phyloP scores from a whole-genome alignment of 1,140 invertebrate species.

The Calosoma granatense region DNA sequence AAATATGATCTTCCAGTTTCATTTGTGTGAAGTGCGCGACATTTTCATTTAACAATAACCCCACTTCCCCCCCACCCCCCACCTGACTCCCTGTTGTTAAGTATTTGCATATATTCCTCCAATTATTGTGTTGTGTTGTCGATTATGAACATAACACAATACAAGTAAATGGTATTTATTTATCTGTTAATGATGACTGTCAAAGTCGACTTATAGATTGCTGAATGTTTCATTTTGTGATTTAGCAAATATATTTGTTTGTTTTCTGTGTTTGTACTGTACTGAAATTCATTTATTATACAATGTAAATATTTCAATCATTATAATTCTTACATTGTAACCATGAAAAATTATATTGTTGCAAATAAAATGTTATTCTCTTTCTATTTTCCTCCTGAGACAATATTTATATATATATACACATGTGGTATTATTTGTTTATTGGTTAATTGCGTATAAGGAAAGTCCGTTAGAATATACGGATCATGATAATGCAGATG shows the following conservation, averaged over 20 bases:
- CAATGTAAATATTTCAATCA: constrained; percentile 1
- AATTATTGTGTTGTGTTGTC: background rate
- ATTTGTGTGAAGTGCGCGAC: background rate
- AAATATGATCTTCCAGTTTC: constrained; percentile 1
- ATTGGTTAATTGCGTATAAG: too few species aligned
- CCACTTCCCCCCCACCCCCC: too few species aligned
- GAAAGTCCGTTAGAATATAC: too few species aligned
- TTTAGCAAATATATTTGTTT: background rate
- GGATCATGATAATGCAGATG: too few species aligned
- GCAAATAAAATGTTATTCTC: background rate
- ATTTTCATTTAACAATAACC: background rate
- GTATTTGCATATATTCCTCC: background rate
- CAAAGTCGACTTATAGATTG: background rate
- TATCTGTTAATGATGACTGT: background rate
- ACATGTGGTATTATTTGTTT: too few species aligned
- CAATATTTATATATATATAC: too few species aligned
- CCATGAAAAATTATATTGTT: constrained; percentile 1
- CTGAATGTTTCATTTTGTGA: background rate
- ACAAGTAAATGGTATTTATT: background rate
- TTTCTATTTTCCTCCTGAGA: background rate
- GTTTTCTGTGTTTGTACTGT: background rate
- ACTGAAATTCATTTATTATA: background rate
- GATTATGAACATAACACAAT: background rate
- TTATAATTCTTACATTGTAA: background rate
- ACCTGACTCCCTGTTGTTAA: too few species aligned